Percentiles rank a stretch among this genome's conserved stretches.
These are phyloP conservation scores for Petrophora chlorosata DNA, from an alignment of 2,888 invertebrate genomes.

Conservation along the genomic window DNA sequence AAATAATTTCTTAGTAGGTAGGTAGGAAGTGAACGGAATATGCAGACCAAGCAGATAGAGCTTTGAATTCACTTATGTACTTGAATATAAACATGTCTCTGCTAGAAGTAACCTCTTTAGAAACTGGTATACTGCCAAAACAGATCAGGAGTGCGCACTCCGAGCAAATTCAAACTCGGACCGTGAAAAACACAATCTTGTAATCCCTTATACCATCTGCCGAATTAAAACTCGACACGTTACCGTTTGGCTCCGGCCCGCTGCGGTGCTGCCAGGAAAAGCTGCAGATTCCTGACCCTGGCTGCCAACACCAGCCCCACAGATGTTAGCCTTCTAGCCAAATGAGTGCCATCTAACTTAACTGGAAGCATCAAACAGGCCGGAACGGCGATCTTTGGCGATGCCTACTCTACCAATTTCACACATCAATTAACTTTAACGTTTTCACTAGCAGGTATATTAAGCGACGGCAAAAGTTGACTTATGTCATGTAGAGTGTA, in stretches of 20 bases:
- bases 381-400: conserved; percentile 54
- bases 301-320: conserved; percentile 57
- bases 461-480: too few species aligned
- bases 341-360: conserved; percentile 61
- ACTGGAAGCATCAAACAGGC: conserved; percentile 41
- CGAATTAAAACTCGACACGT: conserved; percentile 50
- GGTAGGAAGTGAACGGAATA: too few species aligned
- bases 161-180: conserved; percentile 15
- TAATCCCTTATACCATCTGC: conserved; percentile 50
- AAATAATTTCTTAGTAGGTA: too few species aligned
- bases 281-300: conserved; percentile 47
- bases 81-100: too few species aligned
- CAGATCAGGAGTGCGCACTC: conserved; percentile 16
- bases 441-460: not conserved
- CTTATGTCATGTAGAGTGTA: too few species aligned
- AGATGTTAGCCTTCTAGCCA: conserved; percentile 60
- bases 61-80: too few species aligned
- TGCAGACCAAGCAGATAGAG: too few species aligned
- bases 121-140: conserved; percentile 18
- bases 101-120: not conserved
- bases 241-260: conserved; percentile 61
- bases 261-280: conserved; percentile 58
- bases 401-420: conserved; percentile 32
- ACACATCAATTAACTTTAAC: conserved; percentile 26
- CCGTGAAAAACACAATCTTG: conserved; percentile 28